Evolutionary conservation across 1,140 invertebrate genomes (phyloP).

Genomic region (Drosophila parabipectinata): DNA sequence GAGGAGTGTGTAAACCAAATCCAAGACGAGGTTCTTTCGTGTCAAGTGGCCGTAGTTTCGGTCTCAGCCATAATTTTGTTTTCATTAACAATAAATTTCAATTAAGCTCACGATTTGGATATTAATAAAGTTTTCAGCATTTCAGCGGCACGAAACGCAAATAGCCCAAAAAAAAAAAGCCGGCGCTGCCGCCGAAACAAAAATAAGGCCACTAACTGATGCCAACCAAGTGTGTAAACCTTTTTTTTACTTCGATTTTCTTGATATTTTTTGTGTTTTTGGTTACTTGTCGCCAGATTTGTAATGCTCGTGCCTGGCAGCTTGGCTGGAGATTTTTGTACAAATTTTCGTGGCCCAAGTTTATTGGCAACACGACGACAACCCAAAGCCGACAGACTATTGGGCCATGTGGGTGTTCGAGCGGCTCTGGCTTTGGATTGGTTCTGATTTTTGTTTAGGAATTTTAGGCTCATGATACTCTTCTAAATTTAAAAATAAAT

Average conservation of each 20-base stretch:
- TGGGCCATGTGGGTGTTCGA: constrained; percentile 49
- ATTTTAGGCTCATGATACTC: no score
- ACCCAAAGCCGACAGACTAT: not conserved
- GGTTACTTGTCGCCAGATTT: constrained; percentile 37
- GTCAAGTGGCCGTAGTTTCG: constrained; percentile 61
- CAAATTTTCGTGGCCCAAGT: constrained; percentile 39
- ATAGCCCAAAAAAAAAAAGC: constrained; percentile 41
- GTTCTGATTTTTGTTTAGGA: not conserved
- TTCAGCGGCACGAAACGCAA: constrained; percentile 73
- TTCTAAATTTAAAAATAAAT: no score
- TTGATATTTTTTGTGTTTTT: constrained; percentile 11
- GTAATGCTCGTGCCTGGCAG: constrained; percentile 15
- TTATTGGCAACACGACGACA: constrained; percentile 56
- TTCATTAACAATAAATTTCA: constrained; percentile 83
- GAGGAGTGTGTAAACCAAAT: not conserved
- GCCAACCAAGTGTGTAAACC: constrained; percentile 30
- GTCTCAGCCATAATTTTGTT: constrained; percentile 66
- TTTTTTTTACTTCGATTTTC: constrained; percentile 10
- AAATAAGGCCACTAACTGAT: constrained; percentile 44
- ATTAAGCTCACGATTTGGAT: constrained; percentile 79
- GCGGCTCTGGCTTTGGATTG: constrained; percentile 25
- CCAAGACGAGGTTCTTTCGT: constrained; percentile 58
- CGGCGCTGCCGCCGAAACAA: constrained; percentile 10
- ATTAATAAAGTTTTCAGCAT: constrained; percentile 78
- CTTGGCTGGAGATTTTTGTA: constrained; percentile 6